Evolutionary conservation across 2,888 invertebrate species (phyloP).

Genomic region (Lapara coniferarum): DNA sequence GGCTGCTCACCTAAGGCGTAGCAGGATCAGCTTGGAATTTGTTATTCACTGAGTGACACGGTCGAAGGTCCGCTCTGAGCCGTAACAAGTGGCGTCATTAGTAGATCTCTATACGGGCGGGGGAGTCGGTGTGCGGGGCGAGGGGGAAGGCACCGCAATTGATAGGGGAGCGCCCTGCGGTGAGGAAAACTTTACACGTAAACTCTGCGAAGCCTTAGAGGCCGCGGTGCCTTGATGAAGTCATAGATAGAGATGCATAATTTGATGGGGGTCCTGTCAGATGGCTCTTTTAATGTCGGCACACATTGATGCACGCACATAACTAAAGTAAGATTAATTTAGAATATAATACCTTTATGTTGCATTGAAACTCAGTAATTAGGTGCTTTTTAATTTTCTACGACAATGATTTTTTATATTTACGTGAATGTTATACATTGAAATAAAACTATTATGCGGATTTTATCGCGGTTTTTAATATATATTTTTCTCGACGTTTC

Average conservation of each 20-base stretch:
- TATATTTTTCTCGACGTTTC: too few relatives aligned
- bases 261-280: conserved; percentile 27
- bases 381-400: too few relatives aligned
- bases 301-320: background rate
- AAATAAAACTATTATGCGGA: too few relatives aligned
- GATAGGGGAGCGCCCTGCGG: conserved; percentile 79
- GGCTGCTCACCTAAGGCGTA: conserved; percentile 52
- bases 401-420: too few relatives aligned
- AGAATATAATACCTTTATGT: background rate
- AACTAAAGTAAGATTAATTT: background rate
- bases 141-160: conserved; percentile 61
- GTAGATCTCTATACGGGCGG: conserved; percentile 57
- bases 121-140: conserved; percentile 29
- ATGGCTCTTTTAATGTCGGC: conserved; percentile 39
- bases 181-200: conserved; percentile 79
- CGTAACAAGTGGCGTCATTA: conserved; percentile 83
- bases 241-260: conserved; percentile 51
- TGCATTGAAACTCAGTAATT: too few relatives aligned
- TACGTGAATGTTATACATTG: too few relatives aligned
- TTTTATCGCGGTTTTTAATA: too few relatives aligned
- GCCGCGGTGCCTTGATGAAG: conserved; percentile 61
- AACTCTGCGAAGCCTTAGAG: conserved; percentile 59
- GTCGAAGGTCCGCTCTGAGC: conserved; percentile 77
- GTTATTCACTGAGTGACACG: conserved; percentile 80
- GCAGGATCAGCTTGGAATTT: conserved; percentile 74